These are phyloP conservation scores for Eunapius fragilis DNA, from an alignment of 37 sponge, comb jelly and placozoan species.

Conservation along the genomic window DNA sequence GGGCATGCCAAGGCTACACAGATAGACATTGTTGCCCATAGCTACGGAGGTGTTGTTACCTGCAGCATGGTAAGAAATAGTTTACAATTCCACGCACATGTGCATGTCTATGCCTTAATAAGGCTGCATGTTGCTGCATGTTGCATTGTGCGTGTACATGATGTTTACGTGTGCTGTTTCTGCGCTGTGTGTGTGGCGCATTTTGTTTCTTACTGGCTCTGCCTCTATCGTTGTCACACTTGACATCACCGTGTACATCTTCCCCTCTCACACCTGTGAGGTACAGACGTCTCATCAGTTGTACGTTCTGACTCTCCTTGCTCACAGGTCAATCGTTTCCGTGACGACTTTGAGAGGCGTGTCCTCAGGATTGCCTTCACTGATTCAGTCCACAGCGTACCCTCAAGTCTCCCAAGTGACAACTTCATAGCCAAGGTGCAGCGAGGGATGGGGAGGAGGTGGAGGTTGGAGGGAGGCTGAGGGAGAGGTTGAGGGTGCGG, in stretches of 20 bases:
- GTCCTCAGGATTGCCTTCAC: conserved; percentile 89
- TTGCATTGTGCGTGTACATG: not conserved
- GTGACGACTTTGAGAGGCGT: conserved; percentile 39
- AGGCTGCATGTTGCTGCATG: not conserved
- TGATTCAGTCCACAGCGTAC: conserved; percentile 75
- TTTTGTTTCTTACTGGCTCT: too few relatives aligned
- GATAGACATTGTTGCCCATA: conserved; percentile 87
- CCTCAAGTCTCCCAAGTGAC: not conserved
- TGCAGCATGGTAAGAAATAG: conserved; percentile 35
- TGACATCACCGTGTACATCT: too few relatives aligned
- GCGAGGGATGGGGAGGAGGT: too few relatives aligned
- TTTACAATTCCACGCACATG: not conserved
- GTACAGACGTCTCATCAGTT: too few relatives aligned
- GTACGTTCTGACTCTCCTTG: too few relatives aligned
- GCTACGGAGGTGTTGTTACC: conserved; percentile 82
- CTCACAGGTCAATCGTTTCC: conserved; percentile 13
- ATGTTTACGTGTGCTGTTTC: conserved; percentile 12
- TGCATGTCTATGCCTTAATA: not conserved
- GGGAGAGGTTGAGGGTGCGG: too few relatives aligned
- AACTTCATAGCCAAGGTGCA: not conserved
- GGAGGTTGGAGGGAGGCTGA: too few relatives aligned
- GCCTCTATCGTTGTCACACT: too few relatives aligned
- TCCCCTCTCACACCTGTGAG: too few relatives aligned
- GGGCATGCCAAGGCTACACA: conserved; percentile 26
- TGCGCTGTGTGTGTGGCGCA: conserved; percentile 15